Percentiles rank a stretch among this genome's conserved stretches.
These are phyloP conservation scores for Calliphora vicina DNA, from an alignment of 1,140 invertebrate genomes.

Conservation along the genomic window DNA sequence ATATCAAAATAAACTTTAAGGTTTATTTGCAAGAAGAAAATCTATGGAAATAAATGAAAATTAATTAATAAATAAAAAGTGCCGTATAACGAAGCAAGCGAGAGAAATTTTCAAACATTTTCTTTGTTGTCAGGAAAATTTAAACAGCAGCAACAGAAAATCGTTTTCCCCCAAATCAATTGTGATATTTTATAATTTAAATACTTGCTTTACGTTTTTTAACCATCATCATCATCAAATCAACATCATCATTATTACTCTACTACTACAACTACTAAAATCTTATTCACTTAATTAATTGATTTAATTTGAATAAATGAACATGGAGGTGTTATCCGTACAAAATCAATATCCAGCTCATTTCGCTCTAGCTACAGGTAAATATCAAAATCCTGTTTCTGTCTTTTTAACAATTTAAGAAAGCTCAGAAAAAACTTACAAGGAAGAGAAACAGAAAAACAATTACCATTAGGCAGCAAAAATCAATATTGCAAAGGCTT, in stretches of 20 bases:
- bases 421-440: too few species aligned
- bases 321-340: conserved; percentile 34
- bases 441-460: background rate
- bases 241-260: background rate
- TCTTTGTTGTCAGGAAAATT: too few species aligned
- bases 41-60: background rate
- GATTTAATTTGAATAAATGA: conserved; percentile 12
- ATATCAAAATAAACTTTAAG: background rate
- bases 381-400: background rate
- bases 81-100: background rate
- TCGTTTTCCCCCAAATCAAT: background rate
- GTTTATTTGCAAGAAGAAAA: background rate
- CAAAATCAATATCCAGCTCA: conserved; percentile 33
- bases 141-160: background rate
- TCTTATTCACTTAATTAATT: background rate
- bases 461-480: background rate
- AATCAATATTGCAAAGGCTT: background rate
- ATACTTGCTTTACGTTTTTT: conserved; percentile 4
- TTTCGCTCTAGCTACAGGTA: conserved; percentile 33
- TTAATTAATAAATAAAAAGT: background rate
- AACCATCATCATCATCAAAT: background rate
- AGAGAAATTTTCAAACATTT: background rate
- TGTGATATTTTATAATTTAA: conserved; percentile 32
- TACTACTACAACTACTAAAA: background rate
- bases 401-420: too few species aligned